Base-by-base conservation (phyloP, 2,888 invertebrate genomes). In the Empis stercorea region DNA sequence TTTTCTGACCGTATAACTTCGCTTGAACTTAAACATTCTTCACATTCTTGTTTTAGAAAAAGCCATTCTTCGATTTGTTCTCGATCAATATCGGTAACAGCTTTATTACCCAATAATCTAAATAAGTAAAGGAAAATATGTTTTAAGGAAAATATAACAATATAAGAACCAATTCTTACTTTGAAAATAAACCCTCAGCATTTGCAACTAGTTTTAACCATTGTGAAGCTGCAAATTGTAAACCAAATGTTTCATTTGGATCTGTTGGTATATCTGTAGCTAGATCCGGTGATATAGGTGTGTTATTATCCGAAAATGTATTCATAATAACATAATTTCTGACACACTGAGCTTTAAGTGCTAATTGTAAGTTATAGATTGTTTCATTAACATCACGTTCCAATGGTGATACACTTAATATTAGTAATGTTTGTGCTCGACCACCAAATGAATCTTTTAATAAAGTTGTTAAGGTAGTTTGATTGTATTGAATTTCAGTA, bases 41-140 rank as follows among this genome's bases (percentile, higher is more conserved):
- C 87, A 66, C 87, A 88, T 66, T 89, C 89, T 55, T 87, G 87
- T 61, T 88, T 88, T 51, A 87, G 70, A 58, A 84, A 86, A 15
- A 89, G 70, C 89, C 89, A 89, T 55, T 86, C 83, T 60, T 84
- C 78, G 41, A 82, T 80, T 54, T 85, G 85, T 59, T 83, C 84
- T 54, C 81, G 76, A 61, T 87, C 85, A 50, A 76, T 70, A 46
- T 82, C 81, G 11, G 80, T 76, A 47, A 88, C 63, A n/a, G 77
- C 73, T 58, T 81, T 81, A 37, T 78, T 81, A 14, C 77, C 74
- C 43, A 86, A 73, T 39, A 88, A 55, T 55, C 67, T 67, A 36
- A 13, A 36, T 27, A 52, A 27, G n/a, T n/a, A n/a, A n/a, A 17
- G 74, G 65, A 41, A n/a, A 40, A 44, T 46, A 42, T 44, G 16